These are phyloP conservation scores for Clarias pachynema DNA, from an alignment of 2,797 vertebrate genomes.

Conservation along the genomic window DNA sequence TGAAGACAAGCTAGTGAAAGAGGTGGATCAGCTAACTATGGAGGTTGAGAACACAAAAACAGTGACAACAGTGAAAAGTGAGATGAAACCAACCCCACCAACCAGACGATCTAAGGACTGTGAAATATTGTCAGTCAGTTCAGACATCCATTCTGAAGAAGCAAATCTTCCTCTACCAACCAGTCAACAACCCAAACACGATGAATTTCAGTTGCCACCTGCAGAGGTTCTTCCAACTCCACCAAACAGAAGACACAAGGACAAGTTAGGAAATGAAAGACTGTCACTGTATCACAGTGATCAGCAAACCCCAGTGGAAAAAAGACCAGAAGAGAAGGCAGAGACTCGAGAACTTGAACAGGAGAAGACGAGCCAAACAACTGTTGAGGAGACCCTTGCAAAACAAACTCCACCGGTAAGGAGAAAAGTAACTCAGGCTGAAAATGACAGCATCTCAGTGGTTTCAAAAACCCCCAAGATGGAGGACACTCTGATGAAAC, in stretches of 20 bases:
- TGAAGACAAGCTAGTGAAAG: not conserved
- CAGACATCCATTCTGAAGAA: not conserved
- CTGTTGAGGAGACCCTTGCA: not conserved
- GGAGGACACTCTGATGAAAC: slow-evolving; percentile 14
- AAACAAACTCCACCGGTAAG: slow-evolving; percentile 44
- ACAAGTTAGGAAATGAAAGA: slow-evolving; percentile 5
- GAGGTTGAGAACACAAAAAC: not conserved
- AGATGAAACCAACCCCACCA: slow-evolving; percentile 30
- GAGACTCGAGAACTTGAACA: slow-evolving; percentile 18
- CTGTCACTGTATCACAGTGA: slow-evolving; percentile 33
- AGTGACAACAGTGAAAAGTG: not conserved
- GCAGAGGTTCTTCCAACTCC: slow-evolving; percentile 46
- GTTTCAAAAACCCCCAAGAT: slow-evolving; percentile 24
- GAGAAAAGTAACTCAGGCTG: slow-evolving; percentile 7
- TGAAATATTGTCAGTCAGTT: not conserved
- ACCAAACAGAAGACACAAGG: slow-evolving; percentile 37
- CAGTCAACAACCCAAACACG: slow-evolving; percentile 14
- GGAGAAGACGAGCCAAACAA: not conserved
- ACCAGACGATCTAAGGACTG: slow-evolving; percentile 18
- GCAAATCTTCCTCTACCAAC: slow-evolving; percentile 10
- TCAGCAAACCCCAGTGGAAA: slow-evolving; percentile 45
- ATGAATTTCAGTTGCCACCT: slow-evolving; percentile 21
- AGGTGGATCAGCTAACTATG: not conserved
- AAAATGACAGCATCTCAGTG: slow-evolving; percentile 4
- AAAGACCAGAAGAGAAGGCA: slow-evolving; percentile 29